Evolutionary conservation across 2,113 vertebrate genomes (phyloP).

Genomic region (Hucho hucho): DNA sequence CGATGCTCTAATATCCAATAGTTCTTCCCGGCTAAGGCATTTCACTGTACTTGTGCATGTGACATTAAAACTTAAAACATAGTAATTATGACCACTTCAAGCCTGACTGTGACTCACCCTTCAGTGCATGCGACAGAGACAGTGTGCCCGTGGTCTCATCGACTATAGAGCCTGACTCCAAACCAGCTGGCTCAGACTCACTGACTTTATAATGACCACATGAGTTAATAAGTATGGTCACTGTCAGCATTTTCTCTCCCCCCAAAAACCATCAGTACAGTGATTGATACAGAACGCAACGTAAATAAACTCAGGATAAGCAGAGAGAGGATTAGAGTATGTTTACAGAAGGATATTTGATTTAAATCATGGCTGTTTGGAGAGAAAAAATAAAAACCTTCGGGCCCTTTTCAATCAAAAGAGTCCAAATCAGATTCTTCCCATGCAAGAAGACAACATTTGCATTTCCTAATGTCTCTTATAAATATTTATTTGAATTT

Average conservation of each 20-base stretch:
- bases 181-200: not conserved
- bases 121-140: not conserved
- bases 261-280: not conserved
- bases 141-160: not conserved
- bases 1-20: too few species aligned
- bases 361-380: too few species aligned
- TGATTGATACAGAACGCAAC: not conserved
- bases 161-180: not conserved
- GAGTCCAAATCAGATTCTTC: too few species aligned
- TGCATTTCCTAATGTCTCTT: not conserved
- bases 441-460: not conserved
- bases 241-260: slow-evolving; percentile 17
- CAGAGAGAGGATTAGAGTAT: not conserved
- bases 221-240: not conserved
- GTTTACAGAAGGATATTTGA: too few species aligned
- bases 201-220: not conserved
- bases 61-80: too few species aligned
- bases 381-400: too few species aligned
- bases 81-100: too few species aligned
- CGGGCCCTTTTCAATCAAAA: too few species aligned
- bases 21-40: too few species aligned
- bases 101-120: too few species aligned
- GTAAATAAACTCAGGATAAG: not conserved
- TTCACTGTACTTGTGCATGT: too few species aligned
- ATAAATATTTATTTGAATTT: not conserved